phyloP scores from a whole-genome alignment of 1,140 invertebrate species.

The Drosophila nigromelanica region DNA sequence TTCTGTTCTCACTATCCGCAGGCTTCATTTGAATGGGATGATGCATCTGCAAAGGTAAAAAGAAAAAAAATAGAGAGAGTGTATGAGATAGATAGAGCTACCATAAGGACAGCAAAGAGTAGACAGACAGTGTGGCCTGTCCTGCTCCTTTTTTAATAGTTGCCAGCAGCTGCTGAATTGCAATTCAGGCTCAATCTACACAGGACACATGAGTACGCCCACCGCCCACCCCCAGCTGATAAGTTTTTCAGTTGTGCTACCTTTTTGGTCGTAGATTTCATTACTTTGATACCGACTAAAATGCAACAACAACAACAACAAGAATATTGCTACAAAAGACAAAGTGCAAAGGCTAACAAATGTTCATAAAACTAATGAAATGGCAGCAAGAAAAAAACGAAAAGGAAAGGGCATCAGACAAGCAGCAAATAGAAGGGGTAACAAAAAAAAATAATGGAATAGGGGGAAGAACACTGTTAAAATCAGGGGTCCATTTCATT shows the following conservation, averaged over 20 bases:
- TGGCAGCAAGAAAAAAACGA: slow-evolving; percentile 18
- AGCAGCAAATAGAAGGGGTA: slow-evolving; percentile 3
- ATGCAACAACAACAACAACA: slow-evolving; percentile 25
- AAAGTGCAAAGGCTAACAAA: slow-evolving; percentile 42
- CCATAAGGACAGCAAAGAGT: slow-evolving; percentile 11
- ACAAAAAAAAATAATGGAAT: slow-evolving; percentile 1
- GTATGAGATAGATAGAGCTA: background rate
- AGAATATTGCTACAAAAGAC: slow-evolving; percentile 27
- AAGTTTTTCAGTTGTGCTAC: slow-evolving; percentile 11
- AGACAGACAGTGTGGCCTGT: slow-evolving; percentile 3
- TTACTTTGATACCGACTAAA: slow-evolving; percentile 49
- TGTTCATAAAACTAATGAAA: slow-evolving; percentile 64
- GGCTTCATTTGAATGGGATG: slow-evolving; percentile 99
- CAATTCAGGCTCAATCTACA: slow-evolving; percentile 17
- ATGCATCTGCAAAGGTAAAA: slow-evolving; percentile 94
- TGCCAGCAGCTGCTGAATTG: slow-evolving; percentile 40
- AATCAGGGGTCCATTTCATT: slow-evolving; percentile 66
- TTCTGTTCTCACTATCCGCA: slow-evolving; percentile 99
- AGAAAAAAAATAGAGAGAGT: slow-evolving; percentile 4
- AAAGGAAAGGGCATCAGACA: background rate
- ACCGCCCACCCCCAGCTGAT: background rate
- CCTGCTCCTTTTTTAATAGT: slow-evolving; percentile 32
- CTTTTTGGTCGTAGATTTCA: slow-evolving; percentile 36
- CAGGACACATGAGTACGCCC: slow-evolving; percentile 7
- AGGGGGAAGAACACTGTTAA: background rate